Base-by-base conservation (phyloP, 1,140 invertebrate genomes). In the Brevipalpus yothersi region DNA sequence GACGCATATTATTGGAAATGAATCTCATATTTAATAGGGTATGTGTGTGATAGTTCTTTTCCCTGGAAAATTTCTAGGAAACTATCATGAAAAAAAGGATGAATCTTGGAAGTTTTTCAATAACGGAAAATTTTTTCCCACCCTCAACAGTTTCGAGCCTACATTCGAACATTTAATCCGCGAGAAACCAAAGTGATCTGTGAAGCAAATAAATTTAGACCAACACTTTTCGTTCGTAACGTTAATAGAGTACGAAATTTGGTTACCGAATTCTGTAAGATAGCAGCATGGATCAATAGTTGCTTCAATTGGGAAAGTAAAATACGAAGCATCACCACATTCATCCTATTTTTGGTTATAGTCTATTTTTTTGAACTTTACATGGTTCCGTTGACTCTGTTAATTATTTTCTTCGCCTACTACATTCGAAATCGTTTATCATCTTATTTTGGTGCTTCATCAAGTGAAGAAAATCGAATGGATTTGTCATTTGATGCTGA, bases 231-330 rank as follows among this genome's bases (percentile, higher is more conserved):
- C 69, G 79, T 96, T 43, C 77, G 83, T 31, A 96, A 97, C 70
- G 89, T 96, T 1, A 82, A 92, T 71, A 77, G 93, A 60, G 76
- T 98, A 17, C 92, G 92, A 72, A 80, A 81, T 41, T 82, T 96
- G 47, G 82, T 89, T 7, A 80, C 88, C 73, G 81, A 81, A 70
- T 82, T 94, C 61, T 81, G 91, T 59, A 88, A 95, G 67, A 75
- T 84, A 56, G 84, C 86, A 12, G 85, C 88, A 73, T 89, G 89
- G 70, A 77, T 95, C 60, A 85, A 95, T 73, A 90, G 86, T 69
- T 95, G 90, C 74, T 91, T 94, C 69, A 85, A 93, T 72, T 98
- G 94, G 93, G 91, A 97, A 66, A 92, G 81, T 4, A 83, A 83
- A 61, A 68, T 85, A n/a, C 76, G 86, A 65, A 95, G 87, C 65